phyloP scores from a whole-genome alignment of 2,113 vertebrate genomes.

The Upupa epops region DNA sequence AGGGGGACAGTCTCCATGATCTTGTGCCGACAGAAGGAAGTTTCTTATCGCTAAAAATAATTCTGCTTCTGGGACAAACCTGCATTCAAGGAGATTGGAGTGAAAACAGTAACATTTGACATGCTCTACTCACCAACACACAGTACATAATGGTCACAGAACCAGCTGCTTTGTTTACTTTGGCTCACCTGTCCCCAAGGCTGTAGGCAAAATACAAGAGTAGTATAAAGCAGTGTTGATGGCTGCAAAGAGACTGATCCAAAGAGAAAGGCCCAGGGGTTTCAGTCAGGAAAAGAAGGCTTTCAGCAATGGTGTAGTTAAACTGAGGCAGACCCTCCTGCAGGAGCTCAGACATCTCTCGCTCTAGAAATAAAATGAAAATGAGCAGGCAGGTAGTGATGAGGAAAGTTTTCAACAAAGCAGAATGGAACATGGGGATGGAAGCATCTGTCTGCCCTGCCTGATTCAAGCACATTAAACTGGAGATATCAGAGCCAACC shows the following conservation, averaged over 20 bases:
- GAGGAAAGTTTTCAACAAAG: neutral
- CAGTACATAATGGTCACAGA: neutral
- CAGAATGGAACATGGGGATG: neutral
- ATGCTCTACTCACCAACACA: neutral
- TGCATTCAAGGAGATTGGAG: constrained; percentile 65
- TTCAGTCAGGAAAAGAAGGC: constrained; percentile 80
- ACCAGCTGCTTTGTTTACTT: neutral
- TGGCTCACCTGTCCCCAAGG: constrained; percentile 85
- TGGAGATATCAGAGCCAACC: neutral
- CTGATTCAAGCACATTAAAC: neutral
- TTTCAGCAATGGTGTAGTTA: constrained; percentile 79
- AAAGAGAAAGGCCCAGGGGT: constrained; percentile 66
- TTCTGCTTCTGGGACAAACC: constrained; percentile 85
- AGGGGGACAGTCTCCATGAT: constrained; percentile 69
- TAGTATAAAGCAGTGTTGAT: constrained; percentile 83
- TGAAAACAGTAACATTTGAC: neutral
- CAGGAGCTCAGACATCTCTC: constrained; percentile 80
- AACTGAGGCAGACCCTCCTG: constrained; percentile 79
- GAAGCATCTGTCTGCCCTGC: neutral
- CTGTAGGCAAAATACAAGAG: constrained; percentile 81
- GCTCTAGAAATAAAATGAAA: constrained; percentile 56
- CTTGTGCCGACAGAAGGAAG: constrained; percentile 80
- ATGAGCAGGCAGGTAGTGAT: neutral
- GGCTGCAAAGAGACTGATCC: constrained; percentile 74
- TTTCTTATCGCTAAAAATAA: constrained; percentile 82